Evolutionary conservation across 2,113 vertebrate genomes (phyloP).

Genomic region (Neofelis nebulosa): DNA sequence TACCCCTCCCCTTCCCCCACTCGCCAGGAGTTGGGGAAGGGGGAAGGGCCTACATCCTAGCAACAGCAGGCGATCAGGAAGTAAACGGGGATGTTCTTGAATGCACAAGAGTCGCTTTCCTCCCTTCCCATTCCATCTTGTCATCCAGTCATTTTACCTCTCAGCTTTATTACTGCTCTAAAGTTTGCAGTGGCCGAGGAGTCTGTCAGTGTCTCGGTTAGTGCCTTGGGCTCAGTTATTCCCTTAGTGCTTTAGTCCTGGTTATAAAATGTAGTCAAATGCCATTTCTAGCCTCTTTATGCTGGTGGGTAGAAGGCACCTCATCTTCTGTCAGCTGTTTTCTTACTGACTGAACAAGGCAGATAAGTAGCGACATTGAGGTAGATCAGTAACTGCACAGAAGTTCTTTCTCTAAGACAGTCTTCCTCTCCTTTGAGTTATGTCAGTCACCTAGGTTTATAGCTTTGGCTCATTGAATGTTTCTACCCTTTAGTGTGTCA

Average conservation of each 20-base stretch:
- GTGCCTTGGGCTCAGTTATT: background rate
- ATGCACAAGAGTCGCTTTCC: background rate
- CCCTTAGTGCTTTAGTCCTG: slow-evolving; percentile 2
- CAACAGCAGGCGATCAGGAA: background rate
- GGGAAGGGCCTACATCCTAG: background rate
- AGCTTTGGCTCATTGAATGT: slow-evolving; percentile 35
- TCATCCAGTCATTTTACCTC: background rate
- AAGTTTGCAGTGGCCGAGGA: background rate
- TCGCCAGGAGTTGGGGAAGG: background rate
- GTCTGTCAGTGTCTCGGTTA: background rate
- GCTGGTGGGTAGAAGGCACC: background rate
- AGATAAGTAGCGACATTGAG: background rate
- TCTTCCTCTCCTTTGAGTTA: background rate
- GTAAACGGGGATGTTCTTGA: background rate
- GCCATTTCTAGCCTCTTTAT: background rate
- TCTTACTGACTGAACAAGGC: background rate
- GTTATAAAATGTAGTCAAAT: slow-evolving; percentile 12
- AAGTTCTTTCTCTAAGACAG: background rate
- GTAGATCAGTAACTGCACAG: background rate
- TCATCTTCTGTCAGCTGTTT: slow-evolving; percentile 28
- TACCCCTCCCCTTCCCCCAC: background rate
- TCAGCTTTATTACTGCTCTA: background rate
- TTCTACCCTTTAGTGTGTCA: background rate
- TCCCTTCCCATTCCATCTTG: background rate
- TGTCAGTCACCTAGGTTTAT: background rate